These are phyloP conservation scores for Nasonia longicornis DNA, from an alignment of 1,140 invertebrate genomes.

Conservation along the genomic window DNA sequence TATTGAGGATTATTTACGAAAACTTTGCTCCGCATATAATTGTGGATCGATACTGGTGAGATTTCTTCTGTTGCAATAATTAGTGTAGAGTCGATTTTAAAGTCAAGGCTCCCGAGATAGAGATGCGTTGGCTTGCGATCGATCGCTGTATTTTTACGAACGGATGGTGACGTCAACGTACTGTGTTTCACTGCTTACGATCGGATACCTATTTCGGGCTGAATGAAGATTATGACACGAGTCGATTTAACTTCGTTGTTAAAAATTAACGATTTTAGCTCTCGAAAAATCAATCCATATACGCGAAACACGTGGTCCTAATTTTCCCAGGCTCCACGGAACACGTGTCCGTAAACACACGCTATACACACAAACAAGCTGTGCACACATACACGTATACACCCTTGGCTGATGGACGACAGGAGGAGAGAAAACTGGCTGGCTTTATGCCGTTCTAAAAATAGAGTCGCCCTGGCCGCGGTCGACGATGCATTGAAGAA, in stretches of 20 bases:
- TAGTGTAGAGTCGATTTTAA: not conserved
- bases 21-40: too few relatives aligned
- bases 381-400: too few relatives aligned
- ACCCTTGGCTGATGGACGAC: not conserved
- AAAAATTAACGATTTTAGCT: not conserved
- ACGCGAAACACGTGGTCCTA: not conserved
- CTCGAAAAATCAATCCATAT: too few relatives aligned
- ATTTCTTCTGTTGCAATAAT: not conserved
- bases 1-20: too few relatives aligned
- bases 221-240: not conserved
- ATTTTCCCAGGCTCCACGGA: not conserved
- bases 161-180: not conserved
- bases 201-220: not conserved
- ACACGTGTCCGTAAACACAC: not conserved
- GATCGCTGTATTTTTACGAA: not conserved
- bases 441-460: conserved; percentile 56
- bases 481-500: conserved; percentile 29
- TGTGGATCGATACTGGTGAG: not conserved
- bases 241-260: not conserved
- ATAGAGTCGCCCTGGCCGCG: conserved; percentile 57
- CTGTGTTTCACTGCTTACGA: not conserved
- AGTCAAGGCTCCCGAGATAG: not conserved
- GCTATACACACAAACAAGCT: not conserved
- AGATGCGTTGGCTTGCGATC: not conserved
- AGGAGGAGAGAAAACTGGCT: not conserved